Base-by-base conservation (phyloP, 2,113 vertebrate species). In the Epinephelus lanceolatus region DNA sequence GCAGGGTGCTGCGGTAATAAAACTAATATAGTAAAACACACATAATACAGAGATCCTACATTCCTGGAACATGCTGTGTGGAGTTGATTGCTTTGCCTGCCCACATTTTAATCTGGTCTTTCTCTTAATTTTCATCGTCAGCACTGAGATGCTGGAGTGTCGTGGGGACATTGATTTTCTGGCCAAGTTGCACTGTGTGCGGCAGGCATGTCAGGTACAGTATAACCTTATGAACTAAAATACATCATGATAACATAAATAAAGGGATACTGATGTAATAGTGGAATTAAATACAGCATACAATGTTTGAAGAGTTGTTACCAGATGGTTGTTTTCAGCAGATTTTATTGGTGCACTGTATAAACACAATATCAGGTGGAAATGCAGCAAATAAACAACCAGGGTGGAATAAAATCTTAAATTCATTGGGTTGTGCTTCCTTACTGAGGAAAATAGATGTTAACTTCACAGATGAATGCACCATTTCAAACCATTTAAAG, bases 111-210 rank as follows among this genome's bases (percentile, higher is more conserved):
- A 82, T 71, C 33, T 15, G 2, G 9, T 51, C 5, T 68, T n/a
- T 30, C 42, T 71, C 19, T 65, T 51, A 40, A 12, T 76, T 49
- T 60, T 59, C 88, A 78, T 56, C 8, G 18, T 0, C 74, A 99
- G 98, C 93, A 98, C 98, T 1, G 98, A 99, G 91, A 94, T 97
- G 94, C 94, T 99, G 86, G 98, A 98, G 76, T 99, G 98, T 88
- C 92, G 96, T 0, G 97, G 97, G 51, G 98, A 99, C 93, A 94
- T 95, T 1, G 98, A 99, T 71, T 99, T 99, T 89, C 95, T 99
- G 84, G 98, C 98, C 45, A 99, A 99, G 90, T 93, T 99, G 76
- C 97, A 99, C 60, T 99, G 98, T 71, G 95, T 99, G 83, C 96
- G 98, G 25, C 97, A 98, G 89, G 98, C 97, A 17, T 98, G 97